A percentile compares a stretch with the other conserved stretches of the same genome.
These are phyloP conservation scores for Cataglyphis albicans DNA, from an alignment of 2,888 invertebrate species.

Conservation along the genomic window DNA sequence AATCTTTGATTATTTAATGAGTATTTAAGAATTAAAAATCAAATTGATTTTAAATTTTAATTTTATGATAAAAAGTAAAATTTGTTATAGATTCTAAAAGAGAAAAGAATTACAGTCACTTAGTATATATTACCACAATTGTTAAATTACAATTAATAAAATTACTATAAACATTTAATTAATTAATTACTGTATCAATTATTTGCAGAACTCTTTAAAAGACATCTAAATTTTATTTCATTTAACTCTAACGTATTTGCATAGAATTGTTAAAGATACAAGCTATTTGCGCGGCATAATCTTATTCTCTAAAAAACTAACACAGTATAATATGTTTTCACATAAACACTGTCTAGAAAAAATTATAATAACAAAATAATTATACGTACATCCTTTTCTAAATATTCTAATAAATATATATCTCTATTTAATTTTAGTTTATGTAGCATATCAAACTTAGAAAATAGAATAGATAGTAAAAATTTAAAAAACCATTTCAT, in stretches of 20 bases:
- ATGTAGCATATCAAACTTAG: background rate
- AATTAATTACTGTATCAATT: conserved; percentile 32
- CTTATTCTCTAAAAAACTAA: background rate
- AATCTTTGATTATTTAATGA: background rate
- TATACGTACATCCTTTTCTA: background rate
- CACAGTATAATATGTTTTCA: background rate
- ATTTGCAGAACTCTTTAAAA: background rate
- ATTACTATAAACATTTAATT: conserved; percentile 26
- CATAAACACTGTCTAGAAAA: background rate
- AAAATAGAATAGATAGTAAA: background rate
- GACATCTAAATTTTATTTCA: background rate
- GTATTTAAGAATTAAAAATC: background rate
- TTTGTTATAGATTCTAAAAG: background rate
- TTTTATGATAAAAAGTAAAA: background rate
- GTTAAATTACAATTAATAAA: background rate
- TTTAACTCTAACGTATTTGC: background rate
- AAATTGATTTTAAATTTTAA: background rate
- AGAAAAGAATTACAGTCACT: background rate
- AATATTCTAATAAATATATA: conserved; percentile 12
- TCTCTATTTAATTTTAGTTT: background rate
- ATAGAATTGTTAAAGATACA: conserved; percentile 3
- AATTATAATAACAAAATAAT: background rate
- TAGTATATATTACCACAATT: background rate
- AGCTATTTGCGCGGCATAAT: background rate
- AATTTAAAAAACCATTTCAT: conserved; percentile 70